phyloP scores from a whole-genome alignment of 2,888 invertebrate species.

The Lamproptera curius region DNA sequence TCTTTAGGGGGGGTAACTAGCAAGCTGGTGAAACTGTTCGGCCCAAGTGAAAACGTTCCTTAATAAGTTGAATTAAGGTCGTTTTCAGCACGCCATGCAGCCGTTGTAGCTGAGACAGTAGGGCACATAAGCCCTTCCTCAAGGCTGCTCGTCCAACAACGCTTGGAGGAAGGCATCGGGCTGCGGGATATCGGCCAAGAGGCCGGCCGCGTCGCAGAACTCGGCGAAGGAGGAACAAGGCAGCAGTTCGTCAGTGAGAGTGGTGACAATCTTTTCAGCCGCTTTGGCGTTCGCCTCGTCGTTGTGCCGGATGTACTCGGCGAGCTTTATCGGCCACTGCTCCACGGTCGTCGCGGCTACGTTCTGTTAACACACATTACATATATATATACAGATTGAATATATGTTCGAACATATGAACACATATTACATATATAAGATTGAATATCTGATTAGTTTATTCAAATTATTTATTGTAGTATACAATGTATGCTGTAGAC shows the following conservation, averaged over 20 bases:
- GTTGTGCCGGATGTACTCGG: slow-evolving; percentile 95
- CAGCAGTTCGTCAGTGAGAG: slow-evolving; percentile 92
- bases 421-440: too few species aligned
- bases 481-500: too few species aligned
- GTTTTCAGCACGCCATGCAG: slow-evolving; percentile 46
- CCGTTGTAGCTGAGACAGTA: slow-evolving; percentile 50
- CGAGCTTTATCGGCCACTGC: slow-evolving; percentile 93
- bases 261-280: slow-evolving; percentile 88
- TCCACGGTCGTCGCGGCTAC: slow-evolving; percentile 84
- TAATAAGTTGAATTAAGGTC: background rate
- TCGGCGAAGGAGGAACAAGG: slow-evolving; percentile 94
- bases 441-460: too few species aligned
- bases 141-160: slow-evolving; percentile 56
- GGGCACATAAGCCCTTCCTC: slow-evolving; percentile 44
- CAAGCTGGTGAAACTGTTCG: background rate
- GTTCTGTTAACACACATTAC: too few species aligned
- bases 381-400: too few species aligned
- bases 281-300: slow-evolving; percentile 94
- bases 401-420: too few species aligned
- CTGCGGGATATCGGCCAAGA: slow-evolving; percentile 82
- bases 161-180: slow-evolving; percentile 73
- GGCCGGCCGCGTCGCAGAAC: slow-evolving; percentile 95
- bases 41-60: slow-evolving; percentile 1
- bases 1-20: background rate
- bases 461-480: too few species aligned